Base-by-base conservation (phyloP, 1,140 invertebrate species). In the Calephelis nemesis region DNA sequence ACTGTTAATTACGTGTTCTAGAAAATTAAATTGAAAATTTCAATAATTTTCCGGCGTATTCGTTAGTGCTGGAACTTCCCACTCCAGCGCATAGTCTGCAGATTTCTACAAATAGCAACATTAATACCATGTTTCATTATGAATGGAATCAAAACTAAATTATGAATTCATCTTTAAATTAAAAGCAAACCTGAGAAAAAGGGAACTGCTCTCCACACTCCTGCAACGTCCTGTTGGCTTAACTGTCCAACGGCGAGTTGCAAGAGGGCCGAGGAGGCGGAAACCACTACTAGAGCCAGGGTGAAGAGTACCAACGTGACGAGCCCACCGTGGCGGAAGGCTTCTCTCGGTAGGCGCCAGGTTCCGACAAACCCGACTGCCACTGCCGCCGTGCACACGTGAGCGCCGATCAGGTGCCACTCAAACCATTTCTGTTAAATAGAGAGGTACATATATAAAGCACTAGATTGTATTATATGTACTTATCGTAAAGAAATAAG, bases 221-320 rank as follows among this genome's bases (percentile, higher is more conserved):
- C 96, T 49, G 96, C 94, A 13, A 95, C 94, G 60, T 96, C 96
- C 82, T 94, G 93, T 77, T 96, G 95, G 49, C 95, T 95, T 74
- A 96, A 94, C 84, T 97, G 96, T 5, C 96, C 96, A 7, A 97
- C 87, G 0, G 95, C 93, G 5, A 97, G 93, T 87, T 97, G 96
- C 67, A 97, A 92, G 67, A 97, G 94, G 48, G 95, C 94, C 12
- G 96, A 91, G 0, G 96, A 96, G 49, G 96, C 91, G 3, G 96
- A 96, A 19, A 95, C 92, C 8, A 94, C 72, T 4, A 95, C 62
- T 45, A 95, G 87, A 1, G 95, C 92, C 6, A 94, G 85, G n/a
- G 94, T 87, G 77, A 96, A 95, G 0, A 94, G 93, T 8, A 96
- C 92, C 11, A 95, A 88, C 80, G 96, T 96, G 7, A 95, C 93